Conservation (phyloP, 2,797 vertebrate genomes). For the Apogon hyalosoma region DNA sequence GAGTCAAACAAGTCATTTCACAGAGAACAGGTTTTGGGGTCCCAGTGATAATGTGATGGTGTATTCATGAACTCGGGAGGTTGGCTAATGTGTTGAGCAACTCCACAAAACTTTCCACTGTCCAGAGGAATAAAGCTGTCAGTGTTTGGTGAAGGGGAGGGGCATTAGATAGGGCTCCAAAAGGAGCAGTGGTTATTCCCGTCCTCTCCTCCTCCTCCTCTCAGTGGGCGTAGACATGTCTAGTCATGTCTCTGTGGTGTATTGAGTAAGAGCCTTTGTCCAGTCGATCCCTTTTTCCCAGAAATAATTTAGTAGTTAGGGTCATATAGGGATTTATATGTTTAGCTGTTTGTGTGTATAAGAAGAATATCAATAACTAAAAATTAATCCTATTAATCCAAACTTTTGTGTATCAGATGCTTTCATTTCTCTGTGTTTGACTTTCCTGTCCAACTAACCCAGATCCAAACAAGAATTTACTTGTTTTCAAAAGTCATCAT, state of each 20-base stretch:
- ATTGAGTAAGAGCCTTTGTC: slow-evolving; percentile 41
- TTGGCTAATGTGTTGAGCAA: slow-evolving; percentile 15
- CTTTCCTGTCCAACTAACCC: too few species aligned
- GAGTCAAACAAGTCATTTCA: not conserved
- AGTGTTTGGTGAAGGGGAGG: slow-evolving; percentile 43
- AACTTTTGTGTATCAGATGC: too few species aligned
- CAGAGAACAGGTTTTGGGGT: not conserved
- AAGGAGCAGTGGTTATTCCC: slow-evolving; percentile 67
- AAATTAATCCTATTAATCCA: too few species aligned
- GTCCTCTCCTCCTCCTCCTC: slow-evolving; percentile 42
- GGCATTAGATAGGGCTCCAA: slow-evolving; percentile 26
- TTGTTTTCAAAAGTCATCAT: too few species aligned
- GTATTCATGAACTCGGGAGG: slow-evolving; percentile 12
- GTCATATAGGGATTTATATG: not conserved
- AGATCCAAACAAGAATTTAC: too few species aligned
- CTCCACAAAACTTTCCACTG: slow-evolving; percentile 61
- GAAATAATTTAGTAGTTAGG: not conserved
- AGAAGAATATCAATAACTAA: too few species aligned
- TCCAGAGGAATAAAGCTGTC: slow-evolving; percentile 25
- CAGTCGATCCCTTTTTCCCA: not conserved
- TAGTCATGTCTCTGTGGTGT: slow-evolving; percentile 48
- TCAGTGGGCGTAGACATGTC: slow-evolving; percentile 48
- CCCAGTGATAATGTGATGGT: slow-evolving; percentile 1
- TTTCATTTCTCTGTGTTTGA: too few species aligned
- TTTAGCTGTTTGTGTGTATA: not conserved